Conservation (phyloP, 2,113 vertebrate species). For the Psilopsiagon aymara region DNA sequence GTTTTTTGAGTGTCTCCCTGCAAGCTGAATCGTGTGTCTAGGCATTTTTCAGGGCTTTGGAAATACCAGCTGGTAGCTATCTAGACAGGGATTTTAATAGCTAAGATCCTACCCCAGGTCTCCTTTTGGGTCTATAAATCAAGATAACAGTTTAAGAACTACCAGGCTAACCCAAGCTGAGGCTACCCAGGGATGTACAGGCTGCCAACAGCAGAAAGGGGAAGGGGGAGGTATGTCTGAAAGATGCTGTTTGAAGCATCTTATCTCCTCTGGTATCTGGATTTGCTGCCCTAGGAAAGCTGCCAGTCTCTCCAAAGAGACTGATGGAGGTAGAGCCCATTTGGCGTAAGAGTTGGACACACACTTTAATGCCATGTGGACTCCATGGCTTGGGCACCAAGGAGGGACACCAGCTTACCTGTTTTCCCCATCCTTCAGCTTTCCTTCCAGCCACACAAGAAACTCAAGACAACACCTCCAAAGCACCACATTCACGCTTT, state of each 20-base stretch:
- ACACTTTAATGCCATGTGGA: background rate
- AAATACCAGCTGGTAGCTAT: background rate
- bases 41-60: background rate
- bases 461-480: background rate
- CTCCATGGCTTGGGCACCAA: background rate
- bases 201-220: background rate
- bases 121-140: background rate
- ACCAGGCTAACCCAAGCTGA: background rate
- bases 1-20: background rate
- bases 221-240: background rate
- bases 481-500: background rate
- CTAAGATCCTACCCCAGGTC: background rate
- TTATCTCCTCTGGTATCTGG: background rate
- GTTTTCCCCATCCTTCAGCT: background rate
- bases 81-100: background rate
- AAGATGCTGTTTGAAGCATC: background rate
- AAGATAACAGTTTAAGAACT: background rate
- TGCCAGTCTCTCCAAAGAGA: background rate
- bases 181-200: background rate
- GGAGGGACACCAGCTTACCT: background rate
- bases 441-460: background rate
- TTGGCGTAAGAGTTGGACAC: background rate
- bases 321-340: background rate
- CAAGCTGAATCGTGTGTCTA: background rate
- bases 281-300: background rate